phyloP scores from a whole-genome alignment of 1,140 invertebrate species.

The Drosophila fuyamai region DNA sequence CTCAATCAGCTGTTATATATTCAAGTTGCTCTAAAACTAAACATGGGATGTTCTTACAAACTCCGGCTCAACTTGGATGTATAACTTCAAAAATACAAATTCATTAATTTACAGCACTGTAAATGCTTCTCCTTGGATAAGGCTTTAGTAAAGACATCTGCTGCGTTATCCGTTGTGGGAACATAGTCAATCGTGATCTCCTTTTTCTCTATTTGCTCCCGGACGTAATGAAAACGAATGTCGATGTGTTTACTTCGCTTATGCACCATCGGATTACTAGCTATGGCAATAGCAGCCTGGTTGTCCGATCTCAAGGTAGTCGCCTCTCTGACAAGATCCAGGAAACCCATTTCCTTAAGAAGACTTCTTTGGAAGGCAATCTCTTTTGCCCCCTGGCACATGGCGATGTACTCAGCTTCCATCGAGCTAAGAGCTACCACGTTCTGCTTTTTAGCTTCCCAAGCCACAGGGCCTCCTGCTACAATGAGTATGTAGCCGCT shows the following conservation, averaged over 20 bases:
- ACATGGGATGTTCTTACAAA: too few species aligned
- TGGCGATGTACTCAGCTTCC: not conserved
- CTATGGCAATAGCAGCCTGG: not conserved
- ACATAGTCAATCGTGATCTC: not conserved
- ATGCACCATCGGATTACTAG: not conserved
- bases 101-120: not conserved
- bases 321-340: not conserved
- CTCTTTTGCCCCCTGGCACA: not conserved
- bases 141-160: not conserved
- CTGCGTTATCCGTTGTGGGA: not conserved
- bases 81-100: not conserved
- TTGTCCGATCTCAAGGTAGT: not conserved
- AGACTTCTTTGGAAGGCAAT: not conserved
- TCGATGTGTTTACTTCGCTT: constrained; percentile 1
- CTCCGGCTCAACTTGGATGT: too few species aligned
- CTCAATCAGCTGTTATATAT: too few species aligned
- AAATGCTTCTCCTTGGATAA: not conserved
- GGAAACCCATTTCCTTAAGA: not conserved
- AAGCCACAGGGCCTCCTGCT: not conserved
- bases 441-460: not conserved
- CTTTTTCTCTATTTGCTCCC: not conserved
- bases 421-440: not conserved
- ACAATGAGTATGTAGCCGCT: constrained; percentile 1
- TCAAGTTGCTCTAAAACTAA: too few species aligned
- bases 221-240: not conserved